phyloP scores from a whole-genome alignment of 2,888 invertebrate species.

The Lutraria lutraria region DNA sequence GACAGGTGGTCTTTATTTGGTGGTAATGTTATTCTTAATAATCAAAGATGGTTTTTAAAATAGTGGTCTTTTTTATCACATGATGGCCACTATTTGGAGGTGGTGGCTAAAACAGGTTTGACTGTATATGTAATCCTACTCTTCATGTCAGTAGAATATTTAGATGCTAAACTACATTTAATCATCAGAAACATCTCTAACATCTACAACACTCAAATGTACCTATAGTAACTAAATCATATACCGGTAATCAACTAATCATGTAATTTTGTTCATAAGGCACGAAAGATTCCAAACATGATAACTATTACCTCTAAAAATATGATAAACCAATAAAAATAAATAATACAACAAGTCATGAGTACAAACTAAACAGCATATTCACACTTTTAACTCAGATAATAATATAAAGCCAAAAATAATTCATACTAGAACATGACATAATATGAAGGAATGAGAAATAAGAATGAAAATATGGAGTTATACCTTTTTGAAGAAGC shows the following conservation, averaged over 20 bases:
- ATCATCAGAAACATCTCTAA: background rate
- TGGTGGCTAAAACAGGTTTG: no score
- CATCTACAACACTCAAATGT: background rate
- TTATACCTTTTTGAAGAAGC: background rate
- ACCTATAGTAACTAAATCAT: background rate
- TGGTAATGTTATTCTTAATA: no score
- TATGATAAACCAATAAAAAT: background rate
- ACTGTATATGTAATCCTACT: no score
- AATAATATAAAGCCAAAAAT: background rate
- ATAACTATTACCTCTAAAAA: background rate
- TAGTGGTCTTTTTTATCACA: no score
- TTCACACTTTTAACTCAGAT: background rate
- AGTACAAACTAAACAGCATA: background rate
- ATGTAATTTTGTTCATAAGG: slow-evolving; percentile 16
- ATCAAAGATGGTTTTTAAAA: no score
- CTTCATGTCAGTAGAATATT: no score
- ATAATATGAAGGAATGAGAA: background rate
- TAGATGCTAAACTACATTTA: no score
- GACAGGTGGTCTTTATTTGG: no score
- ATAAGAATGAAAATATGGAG: background rate
- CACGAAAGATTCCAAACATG: background rate
- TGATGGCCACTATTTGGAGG: no score
- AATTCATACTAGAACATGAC: background rate
- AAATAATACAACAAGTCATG: background rate
- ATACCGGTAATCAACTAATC: background rate